These are phyloP conservation scores for Aspidiotus destructor DNA, from an alignment of 2,888 invertebrate species.

Conservation along the genomic window DNA sequence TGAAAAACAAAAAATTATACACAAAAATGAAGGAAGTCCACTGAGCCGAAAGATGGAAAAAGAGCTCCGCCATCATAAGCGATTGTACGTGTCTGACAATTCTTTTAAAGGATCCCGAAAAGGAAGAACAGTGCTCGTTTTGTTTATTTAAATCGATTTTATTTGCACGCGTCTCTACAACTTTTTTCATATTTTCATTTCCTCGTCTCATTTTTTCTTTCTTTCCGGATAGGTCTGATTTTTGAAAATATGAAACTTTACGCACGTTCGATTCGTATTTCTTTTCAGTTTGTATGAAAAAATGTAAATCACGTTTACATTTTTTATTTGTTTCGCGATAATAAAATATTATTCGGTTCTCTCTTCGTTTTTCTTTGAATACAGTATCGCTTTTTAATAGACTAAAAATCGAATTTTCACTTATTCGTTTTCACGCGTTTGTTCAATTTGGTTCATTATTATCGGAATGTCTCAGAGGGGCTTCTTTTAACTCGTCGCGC, in stretches of 20 bases:
- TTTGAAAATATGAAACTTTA: neutral
- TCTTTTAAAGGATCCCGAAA: slow-evolving; percentile 25
- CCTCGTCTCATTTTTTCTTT: neutral
- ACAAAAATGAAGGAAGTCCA: no score
- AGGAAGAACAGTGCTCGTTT: slow-evolving; percentile 9
- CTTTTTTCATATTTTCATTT: slow-evolving; percentile 15
- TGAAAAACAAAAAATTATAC: no score
- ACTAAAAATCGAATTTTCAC: no score
- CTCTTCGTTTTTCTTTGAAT: no score
- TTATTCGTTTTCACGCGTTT: no score
- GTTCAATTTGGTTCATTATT: no score
- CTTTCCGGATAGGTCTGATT: neutral
- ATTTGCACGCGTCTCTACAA: slow-evolving; percentile 17
- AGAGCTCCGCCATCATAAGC: slow-evolving; percentile 1
- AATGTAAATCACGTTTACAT: neutral
- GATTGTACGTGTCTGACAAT: slow-evolving; percentile 25
- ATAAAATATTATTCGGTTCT: no score
- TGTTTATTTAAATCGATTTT: slow-evolving; percentile 29
- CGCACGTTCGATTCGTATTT: slow-evolving; percentile 7
- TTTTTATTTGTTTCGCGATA: neutral
- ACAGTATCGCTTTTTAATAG: no score
- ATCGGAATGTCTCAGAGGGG: no score
- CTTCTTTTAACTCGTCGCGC: no score
- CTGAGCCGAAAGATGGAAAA: neutral
- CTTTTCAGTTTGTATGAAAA: neutral